Base-by-base conservation (phyloP, 1,140 invertebrate species). In the Formica selysi region DNA sequence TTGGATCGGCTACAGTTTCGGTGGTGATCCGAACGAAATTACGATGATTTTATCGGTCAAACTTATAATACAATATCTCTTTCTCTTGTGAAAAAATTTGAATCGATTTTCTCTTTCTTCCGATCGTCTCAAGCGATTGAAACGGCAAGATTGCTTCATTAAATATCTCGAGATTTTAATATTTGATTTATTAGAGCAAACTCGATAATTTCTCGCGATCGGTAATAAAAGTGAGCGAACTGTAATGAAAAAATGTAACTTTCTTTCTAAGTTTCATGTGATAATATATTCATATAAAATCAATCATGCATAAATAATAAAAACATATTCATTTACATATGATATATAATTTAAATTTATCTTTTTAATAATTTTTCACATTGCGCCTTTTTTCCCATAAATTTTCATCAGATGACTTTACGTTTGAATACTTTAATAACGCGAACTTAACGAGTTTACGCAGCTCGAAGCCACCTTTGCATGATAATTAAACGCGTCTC, bases 401-500 rank as follows among this genome's bases (percentile, higher is more conserved):
- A 73, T 13, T 44, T 13, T 68, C 44, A 38, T 57, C 62, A 4
- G 16, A 19, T 5, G 67, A 71, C 54, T 51, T 59, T 13, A 68
- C 51, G 78, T 73, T 73, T 13, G 38, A 80, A 22, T 3, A 51
- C 38, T 36, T 73, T 54, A n/a, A 19, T 32, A 36, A 81, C 51
- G 19, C 79, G 19, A 32, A 32, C 79, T 71, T 64, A 65, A 83
- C 59, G 48, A 86, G 85, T 83, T 67, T 78, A 78, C 32, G 73
- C 22, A 41, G 81, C 81, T 78, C 61, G 68, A 44, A 83, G 79
- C 79, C 73, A 73, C 54, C 51, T 54, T 74, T 41, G 79, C 67
- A 73, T 73, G 79, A 59, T 81, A 81, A 81, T 81, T 81, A 81
- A 73, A 81, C 79, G 54, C 79, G 67, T 51, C 67, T 32, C 79